Conservation (phyloP, 2,888 invertebrate species). For the Deilephila elpenor region DNA sequence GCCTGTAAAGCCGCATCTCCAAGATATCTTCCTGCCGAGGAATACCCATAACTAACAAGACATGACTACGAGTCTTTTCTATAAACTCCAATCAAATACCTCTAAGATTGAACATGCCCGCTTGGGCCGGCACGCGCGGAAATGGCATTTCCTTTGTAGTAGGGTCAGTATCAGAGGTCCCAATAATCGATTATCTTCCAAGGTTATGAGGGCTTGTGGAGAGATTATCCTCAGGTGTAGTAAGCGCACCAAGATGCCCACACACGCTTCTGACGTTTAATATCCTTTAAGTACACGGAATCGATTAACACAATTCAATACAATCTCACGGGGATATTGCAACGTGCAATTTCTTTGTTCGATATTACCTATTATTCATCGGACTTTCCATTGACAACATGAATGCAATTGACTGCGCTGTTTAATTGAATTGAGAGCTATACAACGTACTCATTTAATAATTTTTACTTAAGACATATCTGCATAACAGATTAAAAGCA, state of each 20-base stretch:
- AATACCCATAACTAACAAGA: not conserved
- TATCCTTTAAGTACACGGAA: not conserved
- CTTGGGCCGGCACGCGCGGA: not conserved
- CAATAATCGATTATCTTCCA: constrained; percentile 3
- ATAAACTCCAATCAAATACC: not conserved
- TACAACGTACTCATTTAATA: constrained; percentile 8
- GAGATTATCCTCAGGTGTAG: not conserved
- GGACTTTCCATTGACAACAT: not conserved
- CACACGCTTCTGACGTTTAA: constrained; percentile 5
- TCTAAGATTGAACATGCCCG: not conserved
- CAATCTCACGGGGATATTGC: not conserved
- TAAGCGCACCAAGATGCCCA: not conserved
- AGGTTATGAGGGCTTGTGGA: not conserved
- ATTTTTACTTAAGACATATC: not conserved
- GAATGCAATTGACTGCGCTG: not conserved
- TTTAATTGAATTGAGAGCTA: no score
- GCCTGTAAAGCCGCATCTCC: no score
- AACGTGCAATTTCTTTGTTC: not conserved
- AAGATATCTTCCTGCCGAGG: not conserved
- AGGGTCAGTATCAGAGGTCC: not conserved
- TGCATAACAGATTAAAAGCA: not conserved
- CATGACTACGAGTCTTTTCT: not conserved
- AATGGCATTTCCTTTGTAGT: constrained; percentile 17
- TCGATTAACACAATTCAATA: not conserved
- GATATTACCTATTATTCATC: not conserved